Base-by-base conservation (phyloP, 2,797 vertebrate species). In the Oreortyx pictus region DNA sequence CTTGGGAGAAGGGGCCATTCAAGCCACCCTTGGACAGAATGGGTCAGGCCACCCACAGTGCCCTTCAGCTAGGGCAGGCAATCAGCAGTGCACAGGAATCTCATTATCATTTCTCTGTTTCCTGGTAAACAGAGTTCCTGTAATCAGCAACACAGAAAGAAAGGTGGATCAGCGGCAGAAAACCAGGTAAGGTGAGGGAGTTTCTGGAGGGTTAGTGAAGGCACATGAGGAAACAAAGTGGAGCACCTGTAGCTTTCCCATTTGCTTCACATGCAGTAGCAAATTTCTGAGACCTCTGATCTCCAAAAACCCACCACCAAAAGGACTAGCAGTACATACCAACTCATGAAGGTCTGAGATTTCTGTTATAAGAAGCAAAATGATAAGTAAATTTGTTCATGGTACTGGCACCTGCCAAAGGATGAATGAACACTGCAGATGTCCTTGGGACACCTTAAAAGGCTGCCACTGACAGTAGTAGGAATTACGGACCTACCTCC, bases 401-500 rank as follows among this genome's bases (percentile, higher is more conserved):
- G 0, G 41, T 79, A 90, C 67, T 7, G 5, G 44, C 70, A 87
- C 39, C 86, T 91, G 86, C 57, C 84, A 72, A 76, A 81, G 71
- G 61, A 80, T 91, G 78, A 96, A 88, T 49, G 91, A 96, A 35
- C 25, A 1, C 41, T 9, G 20, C 3, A 0, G n/a, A 41, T 49
- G 47, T 94, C 70, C 68, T 59, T 88, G 60, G 23, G 29, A 81
- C 1, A 0, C 41, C 74, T 85, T 79, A 60, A 86, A 80, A 93
- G 70, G 81, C 88, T 77, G 75, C 70, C 31, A 60, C 41, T 70
- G 78, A 90, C 94, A 90, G 66, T 47, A 64, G 82, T 56, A 86
- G 83, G 92, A 89, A 77, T 89, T 93, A 89, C 80, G 86, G 90
- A 94, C 90, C 91, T 65, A 62, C 87, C 91, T 89, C 70, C 86